Conservation (phyloP, 2,797 vertebrate species). For the Spinus olivaceus region DNA sequence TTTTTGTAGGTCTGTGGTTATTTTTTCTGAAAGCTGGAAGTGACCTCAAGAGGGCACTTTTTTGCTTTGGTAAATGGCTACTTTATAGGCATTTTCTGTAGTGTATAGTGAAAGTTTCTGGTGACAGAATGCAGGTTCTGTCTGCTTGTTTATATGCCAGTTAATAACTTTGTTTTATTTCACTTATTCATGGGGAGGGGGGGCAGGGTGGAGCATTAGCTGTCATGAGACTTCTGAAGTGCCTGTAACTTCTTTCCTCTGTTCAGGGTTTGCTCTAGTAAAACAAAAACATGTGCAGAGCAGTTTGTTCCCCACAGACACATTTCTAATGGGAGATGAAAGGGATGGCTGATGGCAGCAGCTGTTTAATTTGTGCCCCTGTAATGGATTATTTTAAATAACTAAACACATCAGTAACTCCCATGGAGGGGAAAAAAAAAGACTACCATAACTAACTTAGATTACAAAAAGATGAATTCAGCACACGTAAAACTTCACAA, state of each 20-base stretch:
- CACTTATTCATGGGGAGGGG: background rate
- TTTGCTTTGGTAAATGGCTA: background rate
- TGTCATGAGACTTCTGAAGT: background rate
- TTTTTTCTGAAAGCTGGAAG: background rate
- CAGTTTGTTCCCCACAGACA: background rate
- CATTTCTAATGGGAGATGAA: background rate
- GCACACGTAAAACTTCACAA: background rate
- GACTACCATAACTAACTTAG: background rate
- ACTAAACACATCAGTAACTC: background rate
- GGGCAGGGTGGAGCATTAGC: background rate
- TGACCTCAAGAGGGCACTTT: constrained; percentile 33
- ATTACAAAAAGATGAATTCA: background rate
- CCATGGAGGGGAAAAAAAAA: background rate
- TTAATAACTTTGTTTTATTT: background rate
- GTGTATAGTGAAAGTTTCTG: background rate
- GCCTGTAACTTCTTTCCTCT: background rate
- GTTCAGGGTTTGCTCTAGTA: background rate
- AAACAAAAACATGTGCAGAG: background rate
- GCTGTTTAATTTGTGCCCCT: background rate
- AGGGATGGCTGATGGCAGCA: background rate
- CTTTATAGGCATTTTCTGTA: background rate
- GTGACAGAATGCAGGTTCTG: background rate
- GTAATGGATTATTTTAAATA: background rate
- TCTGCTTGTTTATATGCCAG: background rate
- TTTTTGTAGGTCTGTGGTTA: background rate